Percentiles rank a stretch among this genome's conserved stretches.
phyloP scores from a whole-genome alignment of 2,797 vertebrate genomes.

The Cossypha niveicapilla region DNA sequence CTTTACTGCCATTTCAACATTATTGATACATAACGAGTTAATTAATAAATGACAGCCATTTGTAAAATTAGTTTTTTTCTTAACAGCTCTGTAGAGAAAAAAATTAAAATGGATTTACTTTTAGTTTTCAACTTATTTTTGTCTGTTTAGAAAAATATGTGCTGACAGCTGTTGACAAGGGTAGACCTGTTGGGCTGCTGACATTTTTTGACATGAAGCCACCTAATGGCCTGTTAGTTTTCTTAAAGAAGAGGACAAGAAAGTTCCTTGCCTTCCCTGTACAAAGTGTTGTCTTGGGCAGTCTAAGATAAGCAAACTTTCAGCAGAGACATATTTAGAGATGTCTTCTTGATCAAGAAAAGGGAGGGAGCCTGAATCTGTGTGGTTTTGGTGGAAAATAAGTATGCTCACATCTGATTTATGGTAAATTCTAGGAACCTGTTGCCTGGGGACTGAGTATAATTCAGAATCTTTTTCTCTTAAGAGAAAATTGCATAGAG shows the following conservation, averaged over 20 bases:
- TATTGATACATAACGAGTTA: neutral
- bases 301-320: neutral
- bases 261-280: neutral
- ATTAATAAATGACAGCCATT: neutral
- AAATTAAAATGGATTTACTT: neutral
- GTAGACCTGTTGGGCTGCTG: neutral
- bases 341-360: neutral
- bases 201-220: neutral
- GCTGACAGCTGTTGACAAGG: neutral
- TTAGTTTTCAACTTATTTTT: conserved; percentile 42
- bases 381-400: neutral
- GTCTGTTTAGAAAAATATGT: neutral
- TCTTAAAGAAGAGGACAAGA: neutral
- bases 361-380: neutral
- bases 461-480: neutral
- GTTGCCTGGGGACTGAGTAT: neutral
- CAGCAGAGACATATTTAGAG: neutral
- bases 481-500: neutral
- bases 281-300: neutral
- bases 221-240: neutral
- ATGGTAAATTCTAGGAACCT: neutral
- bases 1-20: neutral
- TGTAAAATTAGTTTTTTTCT: neutral
- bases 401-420: neutral
- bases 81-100: neutral